These are phyloP conservation scores for Eupithecia inturbata DNA, from an alignment of 2,888 invertebrate species.

Conservation along the genomic window DNA sequence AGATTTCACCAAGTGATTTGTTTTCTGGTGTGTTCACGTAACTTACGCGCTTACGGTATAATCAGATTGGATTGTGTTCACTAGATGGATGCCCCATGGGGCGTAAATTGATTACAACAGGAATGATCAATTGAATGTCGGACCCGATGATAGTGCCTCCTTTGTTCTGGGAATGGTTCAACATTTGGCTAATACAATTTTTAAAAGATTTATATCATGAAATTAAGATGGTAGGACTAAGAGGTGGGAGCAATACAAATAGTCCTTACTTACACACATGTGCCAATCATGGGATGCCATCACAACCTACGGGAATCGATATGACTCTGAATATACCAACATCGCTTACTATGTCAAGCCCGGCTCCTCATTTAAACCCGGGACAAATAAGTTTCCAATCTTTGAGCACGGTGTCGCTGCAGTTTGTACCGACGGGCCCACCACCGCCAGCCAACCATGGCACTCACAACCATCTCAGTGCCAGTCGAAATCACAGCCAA, in stretches of 20 bases:
- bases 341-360: conserved; percentile 67
- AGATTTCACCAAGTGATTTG: conserved; percentile 50
- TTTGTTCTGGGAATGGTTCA: conserved; percentile 81
- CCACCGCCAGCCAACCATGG: conserved; percentile 33
- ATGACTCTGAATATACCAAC: conserved; percentile 70
- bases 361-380: conserved; percentile 60
- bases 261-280: conserved; percentile 67
- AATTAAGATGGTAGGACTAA: conserved; percentile 79
- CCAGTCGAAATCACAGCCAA: conserved; percentile 37
- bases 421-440: conserved; percentile 57
- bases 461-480: conserved; percentile 34
- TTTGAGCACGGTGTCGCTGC: conserved; percentile 66
- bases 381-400: conserved; percentile 68
- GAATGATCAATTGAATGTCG: conserved; percentile 40
- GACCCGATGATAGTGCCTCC: conserved; percentile 72
- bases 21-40: conserved; percentile 43
- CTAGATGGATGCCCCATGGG: conserved; percentile 39
- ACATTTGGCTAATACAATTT: conserved; percentile 77
- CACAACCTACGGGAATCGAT: conserved; percentile 65
- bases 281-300: conserved; percentile 66
- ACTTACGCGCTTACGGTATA: conserved; percentile 28
- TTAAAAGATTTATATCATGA: conserved; percentile 79
- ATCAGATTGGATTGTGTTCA: conserved; percentile 30
- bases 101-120: conserved; percentile 37
- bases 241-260: conserved; percentile 70